phyloP scores from a whole-genome alignment of 2,113 vertebrate species.

The Actinemys pallida region DNA sequence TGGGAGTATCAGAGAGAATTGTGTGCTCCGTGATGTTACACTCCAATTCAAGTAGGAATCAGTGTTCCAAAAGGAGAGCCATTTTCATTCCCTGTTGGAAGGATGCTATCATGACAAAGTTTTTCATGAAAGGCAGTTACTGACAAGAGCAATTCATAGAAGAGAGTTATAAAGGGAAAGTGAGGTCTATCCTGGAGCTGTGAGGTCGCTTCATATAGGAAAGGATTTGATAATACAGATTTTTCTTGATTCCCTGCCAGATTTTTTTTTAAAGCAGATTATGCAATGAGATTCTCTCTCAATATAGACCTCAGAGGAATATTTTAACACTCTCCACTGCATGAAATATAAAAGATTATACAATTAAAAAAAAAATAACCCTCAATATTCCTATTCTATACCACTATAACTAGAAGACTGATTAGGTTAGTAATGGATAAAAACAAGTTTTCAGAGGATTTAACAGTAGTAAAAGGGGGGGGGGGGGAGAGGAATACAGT shows the following conservation, averaged over 20 bases:
- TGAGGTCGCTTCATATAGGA: background rate
- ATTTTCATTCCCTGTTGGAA: background rate
- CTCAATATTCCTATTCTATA: background rate
- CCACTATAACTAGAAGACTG: background rate
- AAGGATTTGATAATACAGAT: background rate
- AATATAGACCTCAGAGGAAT: background rate
- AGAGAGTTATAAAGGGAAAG: background rate
- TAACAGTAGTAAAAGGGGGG: background rate
- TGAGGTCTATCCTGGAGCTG: fast-evolving
- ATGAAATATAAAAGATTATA: background rate
- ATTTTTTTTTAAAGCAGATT: background rate
- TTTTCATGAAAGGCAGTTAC: background rate
- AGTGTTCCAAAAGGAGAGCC: background rate
- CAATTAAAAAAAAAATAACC: background rate
- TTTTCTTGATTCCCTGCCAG: background rate
- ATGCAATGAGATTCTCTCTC: background rate
- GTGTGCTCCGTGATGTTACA: background rate
- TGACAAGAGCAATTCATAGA: background rate
- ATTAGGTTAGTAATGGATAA: background rate
- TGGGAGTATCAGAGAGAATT: background rate
- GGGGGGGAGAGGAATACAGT: background rate
- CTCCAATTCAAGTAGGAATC: background rate
- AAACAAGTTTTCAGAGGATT: background rate
- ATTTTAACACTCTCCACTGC: background rate
- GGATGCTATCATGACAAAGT: background rate